Conservation (phyloP, 1,140 invertebrate genomes). For the Teleopsis dalmanni region DNA sequence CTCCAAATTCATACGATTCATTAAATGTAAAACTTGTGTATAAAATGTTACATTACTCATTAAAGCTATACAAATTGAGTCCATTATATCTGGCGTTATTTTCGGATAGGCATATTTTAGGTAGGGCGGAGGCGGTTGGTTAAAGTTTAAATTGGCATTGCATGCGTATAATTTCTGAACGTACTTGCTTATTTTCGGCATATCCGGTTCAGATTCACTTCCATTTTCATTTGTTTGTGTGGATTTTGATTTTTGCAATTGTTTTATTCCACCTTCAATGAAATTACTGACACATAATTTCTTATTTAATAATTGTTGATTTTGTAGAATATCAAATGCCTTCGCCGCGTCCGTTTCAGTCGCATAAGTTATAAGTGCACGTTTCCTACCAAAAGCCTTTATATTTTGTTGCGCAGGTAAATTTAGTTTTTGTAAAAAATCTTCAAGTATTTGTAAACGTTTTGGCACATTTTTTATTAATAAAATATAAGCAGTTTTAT, state of each 20-base stretch:
- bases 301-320: not conserved
- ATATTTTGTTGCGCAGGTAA: slow-evolving; percentile 18
- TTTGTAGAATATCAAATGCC: slow-evolving; percentile 10
- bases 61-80: slow-evolving; percentile 71
- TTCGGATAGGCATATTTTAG: slow-evolving; percentile 69
- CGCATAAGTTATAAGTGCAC: slow-evolving; percentile 21
- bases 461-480: slow-evolving; percentile 34
- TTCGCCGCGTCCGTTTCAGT: slow-evolving; percentile 14
- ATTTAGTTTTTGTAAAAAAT: slow-evolving; percentile 22
- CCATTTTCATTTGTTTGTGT: slow-evolving; percentile 8
- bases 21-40: slow-evolving; percentile 80
- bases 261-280: not conserved
- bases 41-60: slow-evolving; percentile 74
- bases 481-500: slow-evolving; percentile 16
- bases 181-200: slow-evolving; percentile 55
- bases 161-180: slow-evolving; percentile 60
- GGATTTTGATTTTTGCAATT: slow-evolving; percentile 1
- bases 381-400: slow-evolving; percentile 22
- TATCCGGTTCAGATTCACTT: not conserved
- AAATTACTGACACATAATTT: not conserved
- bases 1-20: slow-evolving; percentile 92
- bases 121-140: slow-evolving; percentile 64
- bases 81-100: slow-evolving; percentile 61
- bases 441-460: slow-evolving; percentile 22
- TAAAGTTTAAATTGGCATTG: slow-evolving; percentile 57